Evolutionary conservation across 1,140 invertebrate species (phyloP).

Genomic region (Dendrolimus punctatus): DNA sequence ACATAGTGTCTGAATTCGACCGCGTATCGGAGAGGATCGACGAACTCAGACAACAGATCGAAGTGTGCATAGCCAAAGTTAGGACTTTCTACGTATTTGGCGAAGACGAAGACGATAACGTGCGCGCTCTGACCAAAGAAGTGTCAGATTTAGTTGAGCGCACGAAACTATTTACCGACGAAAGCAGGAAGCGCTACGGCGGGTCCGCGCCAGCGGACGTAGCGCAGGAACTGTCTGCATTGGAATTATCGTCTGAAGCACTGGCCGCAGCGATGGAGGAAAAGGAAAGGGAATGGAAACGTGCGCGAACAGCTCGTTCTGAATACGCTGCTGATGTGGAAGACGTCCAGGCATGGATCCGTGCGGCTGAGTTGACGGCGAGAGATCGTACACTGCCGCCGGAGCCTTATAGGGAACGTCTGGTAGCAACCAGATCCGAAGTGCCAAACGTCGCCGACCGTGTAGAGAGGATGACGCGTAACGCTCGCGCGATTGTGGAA

Average conservation of each 20-base stretch:
- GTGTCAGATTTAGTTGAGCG: conserved; percentile 73
- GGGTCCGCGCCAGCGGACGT: conserved; percentile 82
- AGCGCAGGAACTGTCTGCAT: conserved; percentile 80
- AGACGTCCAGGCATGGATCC: conserved; percentile 86
- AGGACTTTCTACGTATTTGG: conserved; percentile 82
- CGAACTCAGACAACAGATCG: conserved; percentile 75
- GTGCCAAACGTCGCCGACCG: conserved; percentile 81
- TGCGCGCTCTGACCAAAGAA: conserved; percentile 65
- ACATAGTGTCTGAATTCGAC: conserved; percentile 63
- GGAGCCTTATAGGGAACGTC: conserved; percentile 80
- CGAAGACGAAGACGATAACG: conserved; percentile 75
- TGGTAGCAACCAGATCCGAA: conserved; percentile 85
- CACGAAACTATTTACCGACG: conserved; percentile 76
- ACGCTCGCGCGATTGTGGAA: conserved; percentile 84
- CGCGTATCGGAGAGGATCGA: conserved; percentile 76
- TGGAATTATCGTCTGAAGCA: conserved; percentile 86
- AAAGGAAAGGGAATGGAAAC: conserved; percentile 88
- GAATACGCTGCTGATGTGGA: conserved; percentile 88
- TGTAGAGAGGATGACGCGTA: conserved; percentile 83
- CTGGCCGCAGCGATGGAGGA: conserved; percentile 86
- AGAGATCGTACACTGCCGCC: conserved; percentile 87
- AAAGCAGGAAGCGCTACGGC: conserved; percentile 79
- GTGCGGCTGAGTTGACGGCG: conserved; percentile 85
- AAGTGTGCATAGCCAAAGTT: conserved; percentile 75
- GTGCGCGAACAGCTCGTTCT: conserved; percentile 83